Conservation (phyloP, 2,888 invertebrate species). For the Nephrocerus scutellatus region DNA sequence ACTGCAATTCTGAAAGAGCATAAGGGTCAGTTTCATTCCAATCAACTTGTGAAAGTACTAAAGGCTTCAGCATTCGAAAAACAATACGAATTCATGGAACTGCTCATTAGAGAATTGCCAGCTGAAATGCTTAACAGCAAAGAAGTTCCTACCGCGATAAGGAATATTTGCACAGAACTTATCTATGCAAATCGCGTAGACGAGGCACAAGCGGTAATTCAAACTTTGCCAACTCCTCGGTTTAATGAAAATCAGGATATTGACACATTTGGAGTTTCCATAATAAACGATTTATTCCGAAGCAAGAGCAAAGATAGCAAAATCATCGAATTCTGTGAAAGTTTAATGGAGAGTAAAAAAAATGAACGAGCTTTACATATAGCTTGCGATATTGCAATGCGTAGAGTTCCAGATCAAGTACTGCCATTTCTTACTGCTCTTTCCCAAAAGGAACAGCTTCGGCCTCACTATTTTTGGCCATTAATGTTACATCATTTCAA, state of each 20-base stretch:
- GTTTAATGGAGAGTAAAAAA: conserved; percentile 32
- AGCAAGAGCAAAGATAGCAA: conserved; percentile 45
- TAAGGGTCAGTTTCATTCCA: conserved; percentile 25
- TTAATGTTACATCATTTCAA: conserved; percentile 51
- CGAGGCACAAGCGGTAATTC: conserved; percentile 50
- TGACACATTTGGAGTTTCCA: conserved; percentile 52
- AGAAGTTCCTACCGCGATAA: conserved; percentile 33
- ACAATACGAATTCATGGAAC: conserved; percentile 25
- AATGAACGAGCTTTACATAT: conserved; percentile 47
- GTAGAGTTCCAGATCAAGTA: conserved; percentile 27
- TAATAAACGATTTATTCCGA: conserved; percentile 56
- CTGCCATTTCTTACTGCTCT: conserved; percentile 32
- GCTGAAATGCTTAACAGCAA: conserved; percentile 28
- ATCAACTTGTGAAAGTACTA: conserved; percentile 33
- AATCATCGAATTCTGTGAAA: conserved; percentile 37
- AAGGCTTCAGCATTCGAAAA: conserved; percentile 11
- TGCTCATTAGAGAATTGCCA: conserved; percentile 33
- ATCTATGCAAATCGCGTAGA: conserved; percentile 50
- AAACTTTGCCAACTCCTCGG: conserved; percentile 33
- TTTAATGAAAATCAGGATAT: conserved; percentile 48
- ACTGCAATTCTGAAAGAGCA: conserved; percentile 27
- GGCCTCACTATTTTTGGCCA: conserved; percentile 64
- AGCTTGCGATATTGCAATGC: conserved; percentile 53
- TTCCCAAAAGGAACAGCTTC: conserved; percentile 31
- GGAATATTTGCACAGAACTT: conserved; percentile 50